Conservation (phyloP, 2,113 vertebrate genomes). For the Carassius gibelio region DNA sequence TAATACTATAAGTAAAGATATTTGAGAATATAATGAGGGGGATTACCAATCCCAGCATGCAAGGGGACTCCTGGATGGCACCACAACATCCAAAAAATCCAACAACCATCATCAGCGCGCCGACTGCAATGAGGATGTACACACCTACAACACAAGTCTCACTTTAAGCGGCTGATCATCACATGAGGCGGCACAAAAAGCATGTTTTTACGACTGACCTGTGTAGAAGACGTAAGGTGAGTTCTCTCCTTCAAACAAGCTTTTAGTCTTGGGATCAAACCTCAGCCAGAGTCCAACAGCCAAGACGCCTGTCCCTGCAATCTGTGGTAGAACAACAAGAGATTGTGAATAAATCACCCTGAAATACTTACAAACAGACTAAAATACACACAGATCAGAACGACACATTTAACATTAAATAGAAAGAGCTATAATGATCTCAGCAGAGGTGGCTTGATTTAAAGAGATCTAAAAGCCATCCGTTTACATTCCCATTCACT, state of each 20-base stretch:
- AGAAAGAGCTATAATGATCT: not conserved
- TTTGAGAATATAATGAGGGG: constrained; percentile 23
- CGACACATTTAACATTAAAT: not conserved
- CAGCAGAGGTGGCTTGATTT: not conserved
- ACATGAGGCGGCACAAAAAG: not conserved
- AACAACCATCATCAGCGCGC: constrained; percentile 95
- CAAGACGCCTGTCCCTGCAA: constrained; percentile 84
- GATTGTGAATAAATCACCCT: not conserved
- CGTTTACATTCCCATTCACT: not conserved
- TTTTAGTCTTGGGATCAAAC: constrained; percentile 83
- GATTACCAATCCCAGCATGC: constrained; percentile 93
- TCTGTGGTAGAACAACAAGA: constrained; percentile 57
- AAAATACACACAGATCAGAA: not conserved
- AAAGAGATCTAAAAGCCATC: not conserved
- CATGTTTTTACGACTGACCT: constrained; percentile 70
- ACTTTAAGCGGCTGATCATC: not conserved
- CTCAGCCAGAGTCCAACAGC: constrained; percentile 86
- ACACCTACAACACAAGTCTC: constrained; percentile 76
- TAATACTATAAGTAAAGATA: not conserved
- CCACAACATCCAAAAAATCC: constrained; percentile 97
- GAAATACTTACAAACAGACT: not conserved
- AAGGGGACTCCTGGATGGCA: constrained; percentile 92
- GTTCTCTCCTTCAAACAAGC: constrained; percentile 77
- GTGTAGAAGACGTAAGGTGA: constrained; percentile 77
- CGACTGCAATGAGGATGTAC: constrained; percentile 91